Conservation (phyloP, 92 coral and sea anemone species). For the Heliopora coerulea region DNA sequence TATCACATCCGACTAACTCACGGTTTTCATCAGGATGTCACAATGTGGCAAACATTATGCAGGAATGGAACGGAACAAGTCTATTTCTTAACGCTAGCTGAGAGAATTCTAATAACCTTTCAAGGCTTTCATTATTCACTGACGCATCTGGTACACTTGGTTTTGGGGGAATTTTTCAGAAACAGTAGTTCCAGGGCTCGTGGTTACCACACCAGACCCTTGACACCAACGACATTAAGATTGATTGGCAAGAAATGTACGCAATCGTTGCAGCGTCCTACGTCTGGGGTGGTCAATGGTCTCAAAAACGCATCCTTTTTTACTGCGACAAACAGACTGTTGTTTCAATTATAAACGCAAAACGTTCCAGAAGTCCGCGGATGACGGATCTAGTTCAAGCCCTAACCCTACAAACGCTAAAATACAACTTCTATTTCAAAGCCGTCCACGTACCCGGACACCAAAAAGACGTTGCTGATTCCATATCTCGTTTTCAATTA, state of each 20-base stretch:
- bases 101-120: conserved; percentile 33
- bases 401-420: conserved; percentile 49
- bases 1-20: conserved; percentile 51
- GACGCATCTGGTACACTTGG: conserved; percentile 58
- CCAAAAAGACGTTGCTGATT: conserved; percentile 38
- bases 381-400: conserved; percentile 53
- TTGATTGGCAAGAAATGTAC: conserved; percentile 59
- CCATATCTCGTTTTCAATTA: conserved; percentile 61
- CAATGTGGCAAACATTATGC: conserved; percentile 51
- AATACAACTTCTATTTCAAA: conserved; percentile 47
- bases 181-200: conserved; percentile 47
- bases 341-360: conserved; percentile 28
- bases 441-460: conserved; percentile 52
- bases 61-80: conserved; percentile 54
- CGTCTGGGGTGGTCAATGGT: conserved; percentile 49
- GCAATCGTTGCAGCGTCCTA: conserved; percentile 48
- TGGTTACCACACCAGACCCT: conserved; percentile 49
- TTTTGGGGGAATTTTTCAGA: conserved; percentile 54
- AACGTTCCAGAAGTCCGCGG: conserved; percentile 40
- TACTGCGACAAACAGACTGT: conserved; percentile 41
- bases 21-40: conserved; percentile 51
- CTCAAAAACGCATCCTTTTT: conserved; percentile 25
- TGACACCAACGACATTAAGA: conserved; percentile 41
- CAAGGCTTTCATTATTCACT: conserved; percentile 37
- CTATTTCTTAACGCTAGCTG: conserved; percentile 35